A percentile compares a stretch with the other conserved stretches of the same genome.
Evolutionary conservation across 2,888 invertebrate genomes (phyloP).

Genomic region (Invenusta paracnida): DNA sequence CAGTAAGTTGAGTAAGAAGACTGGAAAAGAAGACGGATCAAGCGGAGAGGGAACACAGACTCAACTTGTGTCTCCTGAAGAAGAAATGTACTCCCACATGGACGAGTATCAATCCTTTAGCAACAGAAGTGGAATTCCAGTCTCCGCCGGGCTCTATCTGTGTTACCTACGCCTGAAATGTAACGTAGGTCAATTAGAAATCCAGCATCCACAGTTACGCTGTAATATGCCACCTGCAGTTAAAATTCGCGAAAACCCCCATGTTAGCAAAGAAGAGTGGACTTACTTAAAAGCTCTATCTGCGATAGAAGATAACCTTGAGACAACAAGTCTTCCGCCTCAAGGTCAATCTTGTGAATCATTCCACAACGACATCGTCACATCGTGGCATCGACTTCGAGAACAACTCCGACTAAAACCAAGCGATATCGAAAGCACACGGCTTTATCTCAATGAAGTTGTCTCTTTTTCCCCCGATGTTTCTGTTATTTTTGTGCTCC

Average conservation of each 20-base stretch:
- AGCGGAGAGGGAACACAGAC: background rate
- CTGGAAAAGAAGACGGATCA: constrained; percentile 18
- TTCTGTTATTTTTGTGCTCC: constrained; percentile 33
- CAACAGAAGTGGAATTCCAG: constrained; percentile 65
- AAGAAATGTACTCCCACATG: constrained; percentile 18
- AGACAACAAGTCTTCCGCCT: background rate
- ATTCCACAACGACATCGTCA: constrained; percentile 26
- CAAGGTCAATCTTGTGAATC: background rate
- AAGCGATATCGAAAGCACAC: background rate
- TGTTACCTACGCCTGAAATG: constrained; percentile 93
- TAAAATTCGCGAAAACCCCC: constrained; percentile 85
- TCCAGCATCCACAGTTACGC: constrained; percentile 82
- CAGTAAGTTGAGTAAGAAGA: constrained; percentile 69
- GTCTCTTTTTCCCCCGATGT: background rate
- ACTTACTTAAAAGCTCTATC: background rate
- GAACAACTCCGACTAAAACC: background rate
- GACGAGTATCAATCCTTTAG: constrained; percentile 26
- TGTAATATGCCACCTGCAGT: constrained; percentile 92
- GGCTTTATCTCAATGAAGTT: constrained; percentile 24
- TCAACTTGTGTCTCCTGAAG: constrained; percentile 12
- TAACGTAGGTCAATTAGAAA: constrained; percentile 85
- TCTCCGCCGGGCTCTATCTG: constrained; percentile 82
- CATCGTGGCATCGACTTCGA: background rate
- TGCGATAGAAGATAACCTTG: background rate
- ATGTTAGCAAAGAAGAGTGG: constrained; percentile 78